These are phyloP conservation scores for Oxyura jamaicensis DNA, from an alignment of 2,113 vertebrate species.

Conservation along the genomic window DNA sequence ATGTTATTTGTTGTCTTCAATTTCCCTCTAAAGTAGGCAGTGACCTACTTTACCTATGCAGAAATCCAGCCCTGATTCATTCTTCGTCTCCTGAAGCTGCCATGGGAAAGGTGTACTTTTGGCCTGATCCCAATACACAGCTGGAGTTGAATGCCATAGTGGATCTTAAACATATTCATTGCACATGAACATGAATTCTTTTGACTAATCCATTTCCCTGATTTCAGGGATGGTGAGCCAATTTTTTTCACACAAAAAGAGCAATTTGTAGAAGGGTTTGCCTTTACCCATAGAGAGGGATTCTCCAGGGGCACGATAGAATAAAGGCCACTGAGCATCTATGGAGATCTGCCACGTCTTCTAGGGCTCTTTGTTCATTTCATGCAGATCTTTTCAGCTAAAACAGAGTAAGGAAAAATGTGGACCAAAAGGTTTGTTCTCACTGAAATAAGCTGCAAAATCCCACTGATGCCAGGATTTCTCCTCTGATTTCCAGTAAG, in stretches of 20 bases:
- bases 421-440: not conserved
- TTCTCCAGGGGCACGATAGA: not conserved
- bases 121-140: not conserved
- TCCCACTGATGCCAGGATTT: not conserved
- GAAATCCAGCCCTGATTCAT: not conserved
- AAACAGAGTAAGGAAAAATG: not conserved
- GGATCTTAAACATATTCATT: not conserved
- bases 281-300: not conserved
- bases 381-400: not conserved
- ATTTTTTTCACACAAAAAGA: not conserved
- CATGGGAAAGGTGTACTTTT: conserved; percentile 26
- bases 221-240: not conserved
- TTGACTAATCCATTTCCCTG: not conserved
- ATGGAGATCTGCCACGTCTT: not conserved
- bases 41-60: conserved; percentile 2
- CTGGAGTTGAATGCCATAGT: not conserved
- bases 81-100: not conserved
- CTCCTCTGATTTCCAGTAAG: not conserved
- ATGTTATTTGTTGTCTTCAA: not conserved
- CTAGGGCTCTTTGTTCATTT: not conserved
- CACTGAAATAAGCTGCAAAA: not conserved
- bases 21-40: not conserved
- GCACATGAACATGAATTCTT: not conserved
- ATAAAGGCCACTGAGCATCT: not conserved
- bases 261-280: not conserved